Percentiles rank a stretch among this genome's conserved stretches.
These are phyloP conservation scores for Rousettus leschenaultii DNA, from an alignment of 2,113 vertebrate genomes.

Conservation along the genomic window DNA sequence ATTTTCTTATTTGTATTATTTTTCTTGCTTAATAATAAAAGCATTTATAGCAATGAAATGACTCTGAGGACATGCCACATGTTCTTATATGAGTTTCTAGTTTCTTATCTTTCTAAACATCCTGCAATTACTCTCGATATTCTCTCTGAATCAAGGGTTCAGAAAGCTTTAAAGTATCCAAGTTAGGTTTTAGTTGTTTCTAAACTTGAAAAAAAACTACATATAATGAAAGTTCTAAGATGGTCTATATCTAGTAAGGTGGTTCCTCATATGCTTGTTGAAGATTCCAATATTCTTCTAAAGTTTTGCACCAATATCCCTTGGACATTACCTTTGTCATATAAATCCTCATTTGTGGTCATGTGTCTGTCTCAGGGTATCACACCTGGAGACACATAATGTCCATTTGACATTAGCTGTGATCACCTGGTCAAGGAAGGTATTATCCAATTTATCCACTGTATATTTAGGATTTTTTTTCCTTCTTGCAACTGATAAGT, in stretches of 20 bases:
- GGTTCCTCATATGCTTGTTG: neutral
- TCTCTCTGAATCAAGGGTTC: neutral
- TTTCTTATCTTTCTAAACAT: neutral
- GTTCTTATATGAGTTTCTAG: neutral
- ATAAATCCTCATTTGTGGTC: neutral
- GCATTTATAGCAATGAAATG: neutral
- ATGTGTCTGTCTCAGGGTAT: neutral
- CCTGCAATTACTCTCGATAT: neutral
- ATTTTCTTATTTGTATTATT: neutral
- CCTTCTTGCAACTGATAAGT: neutral
- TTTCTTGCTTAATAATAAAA: slow-evolving; percentile 36
- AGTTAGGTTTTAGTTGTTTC: neutral
- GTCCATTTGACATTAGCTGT: neutral
- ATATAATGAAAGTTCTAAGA: neutral
- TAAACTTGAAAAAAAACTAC: neutral
- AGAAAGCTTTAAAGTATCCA: neutral
- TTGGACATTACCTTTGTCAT: neutral
- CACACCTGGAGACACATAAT: neutral
- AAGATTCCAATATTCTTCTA: neutral
- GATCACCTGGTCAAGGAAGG: neutral
- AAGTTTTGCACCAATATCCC: neutral
- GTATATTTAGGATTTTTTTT: neutral
- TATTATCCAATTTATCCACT: neutral
- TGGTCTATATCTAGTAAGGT: neutral
- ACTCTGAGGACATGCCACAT: neutral